Percentiles rank a stretch among this genome's conserved stretches.
Evolutionary conservation across 1,140 invertebrate genomes (phyloP).

Genomic region (Drosophila aff.): DNA sequence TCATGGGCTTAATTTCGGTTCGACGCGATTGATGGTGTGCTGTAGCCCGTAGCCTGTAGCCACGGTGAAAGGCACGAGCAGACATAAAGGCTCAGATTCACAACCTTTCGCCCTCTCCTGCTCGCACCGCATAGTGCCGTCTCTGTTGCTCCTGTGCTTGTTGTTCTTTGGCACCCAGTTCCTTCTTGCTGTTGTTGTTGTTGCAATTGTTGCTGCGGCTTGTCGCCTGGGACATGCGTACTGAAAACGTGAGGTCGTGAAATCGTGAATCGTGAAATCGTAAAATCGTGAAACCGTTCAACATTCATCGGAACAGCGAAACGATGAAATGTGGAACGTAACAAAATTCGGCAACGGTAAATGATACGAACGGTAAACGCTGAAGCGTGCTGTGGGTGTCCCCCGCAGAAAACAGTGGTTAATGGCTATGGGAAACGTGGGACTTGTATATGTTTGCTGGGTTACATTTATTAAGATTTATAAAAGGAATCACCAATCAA

Average conservation of each 20-base stretch:
- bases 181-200: constrained; percentile 7
- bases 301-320: constrained; percentile 34
- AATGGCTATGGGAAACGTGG: not conserved
- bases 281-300: constrained; percentile 20
- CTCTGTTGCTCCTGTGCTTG: constrained; percentile 10
- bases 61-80: constrained; percentile 22
- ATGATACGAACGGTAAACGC: constrained; percentile 29
- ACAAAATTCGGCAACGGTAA: constrained; percentile 24
- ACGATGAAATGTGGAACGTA: constrained; percentile 31
- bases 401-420: not conserved
- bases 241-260: constrained; percentile 39
- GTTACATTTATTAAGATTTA: not conserved
- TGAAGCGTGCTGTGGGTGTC: constrained; percentile 7
- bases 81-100: constrained; percentile 51
- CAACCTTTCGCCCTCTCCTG: constrained; percentile 25
- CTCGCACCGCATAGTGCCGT: not conserved
- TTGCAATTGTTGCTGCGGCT: constrained; percentile 11
- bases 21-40: constrained; percentile 22
- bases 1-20: not conserved
- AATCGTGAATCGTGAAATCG: constrained; percentile 34
- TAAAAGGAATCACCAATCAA: not conserved
- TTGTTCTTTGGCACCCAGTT: constrained; percentile 29
- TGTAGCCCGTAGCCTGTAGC: constrained; percentile 4
- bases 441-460: not conserved
- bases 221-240: constrained; percentile 49